Percentiles rank a stretch among this genome's conserved stretches.
Evolutionary conservation across 2,113 vertebrate genomes (phyloP).

Genomic region (Heterochromis multidens): DNA sequence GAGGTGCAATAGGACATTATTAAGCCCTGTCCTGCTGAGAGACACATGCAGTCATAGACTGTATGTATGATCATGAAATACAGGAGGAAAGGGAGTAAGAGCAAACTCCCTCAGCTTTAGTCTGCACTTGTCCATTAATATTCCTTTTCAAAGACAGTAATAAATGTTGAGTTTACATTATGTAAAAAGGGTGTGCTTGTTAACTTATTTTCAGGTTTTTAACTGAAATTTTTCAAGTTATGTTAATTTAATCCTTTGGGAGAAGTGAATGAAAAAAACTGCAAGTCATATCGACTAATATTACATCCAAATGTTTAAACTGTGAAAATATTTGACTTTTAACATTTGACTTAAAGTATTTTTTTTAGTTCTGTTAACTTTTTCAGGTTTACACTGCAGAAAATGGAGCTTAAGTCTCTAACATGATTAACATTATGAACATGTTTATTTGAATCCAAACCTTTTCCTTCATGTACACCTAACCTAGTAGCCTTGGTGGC

Average conservation of each 20-base stretch:
- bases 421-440: not conserved
- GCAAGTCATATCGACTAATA: not conserved
- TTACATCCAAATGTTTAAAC: not conserved
- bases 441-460: not conserved
- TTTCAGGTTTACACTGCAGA: not conserved
- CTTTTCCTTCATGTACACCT: not conserved
- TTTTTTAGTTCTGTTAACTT: not conserved
- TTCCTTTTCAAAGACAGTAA: not conserved
- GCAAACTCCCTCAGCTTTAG: not conserved
- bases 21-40: too few species aligned
- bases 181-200: too few species aligned
- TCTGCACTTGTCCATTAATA: not conserved
- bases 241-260: not conserved
- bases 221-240: fast-evolving
- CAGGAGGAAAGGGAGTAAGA: not conserved
- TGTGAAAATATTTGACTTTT: not conserved
- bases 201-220: not conserved
- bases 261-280: not conserved
- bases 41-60: not conserved
- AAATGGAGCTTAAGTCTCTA: not conserved
- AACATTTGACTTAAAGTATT: not conserved
- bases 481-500: not conserved
- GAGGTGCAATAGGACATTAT: too few species aligned
- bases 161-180: not conserved
- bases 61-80: fast-evolving